Percentiles rank a stretch among this genome's conserved stretches.
Conservation (phyloP, 2,888 invertebrate species). For the Eupithecia tripunctaria region DNA sequence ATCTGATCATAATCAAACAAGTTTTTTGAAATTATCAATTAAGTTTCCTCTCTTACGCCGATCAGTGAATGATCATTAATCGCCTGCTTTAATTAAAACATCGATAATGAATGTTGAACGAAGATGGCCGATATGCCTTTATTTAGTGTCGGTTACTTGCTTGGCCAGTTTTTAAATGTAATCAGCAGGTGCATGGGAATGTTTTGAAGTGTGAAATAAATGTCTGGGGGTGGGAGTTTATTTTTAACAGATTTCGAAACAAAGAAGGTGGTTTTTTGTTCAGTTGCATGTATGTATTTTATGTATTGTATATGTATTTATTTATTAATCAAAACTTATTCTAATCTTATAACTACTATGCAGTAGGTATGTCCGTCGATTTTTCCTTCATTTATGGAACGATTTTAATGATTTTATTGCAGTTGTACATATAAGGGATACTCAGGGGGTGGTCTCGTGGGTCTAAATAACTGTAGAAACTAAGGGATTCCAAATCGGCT, state of each 20-base stretch:
- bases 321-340: too few species aligned
- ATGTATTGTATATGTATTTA: too few species aligned
- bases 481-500: too few species aligned
- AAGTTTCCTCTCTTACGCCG: conserved; percentile 23
- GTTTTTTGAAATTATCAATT: conserved; percentile 26
- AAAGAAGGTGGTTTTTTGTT: too few species aligned
- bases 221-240: neutral
- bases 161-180: conserved; percentile 18
- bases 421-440: too few species aligned
- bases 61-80: conserved; percentile 41
- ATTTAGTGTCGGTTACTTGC: conserved; percentile 17
- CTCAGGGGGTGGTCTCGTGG: too few species aligned
- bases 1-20: conserved; percentile 16
- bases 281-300: too few species aligned
- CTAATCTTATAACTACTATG: too few species aligned
- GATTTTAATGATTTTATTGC: too few species aligned
- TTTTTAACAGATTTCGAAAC: neutral
- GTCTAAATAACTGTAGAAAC: too few species aligned
- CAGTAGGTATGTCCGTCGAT: too few species aligned
- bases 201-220: conserved; percentile 8
- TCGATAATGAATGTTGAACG: conserved; percentile 49
- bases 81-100: conserved; percentile 56
- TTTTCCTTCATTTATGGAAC: too few species aligned
- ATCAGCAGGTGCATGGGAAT: conserved; percentile 10
- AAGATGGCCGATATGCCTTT: conserved; percentile 32